Evolutionary conservation across 2,113 vertebrate species (phyloP).

Genomic region (Ceratotherium simum): DNA sequence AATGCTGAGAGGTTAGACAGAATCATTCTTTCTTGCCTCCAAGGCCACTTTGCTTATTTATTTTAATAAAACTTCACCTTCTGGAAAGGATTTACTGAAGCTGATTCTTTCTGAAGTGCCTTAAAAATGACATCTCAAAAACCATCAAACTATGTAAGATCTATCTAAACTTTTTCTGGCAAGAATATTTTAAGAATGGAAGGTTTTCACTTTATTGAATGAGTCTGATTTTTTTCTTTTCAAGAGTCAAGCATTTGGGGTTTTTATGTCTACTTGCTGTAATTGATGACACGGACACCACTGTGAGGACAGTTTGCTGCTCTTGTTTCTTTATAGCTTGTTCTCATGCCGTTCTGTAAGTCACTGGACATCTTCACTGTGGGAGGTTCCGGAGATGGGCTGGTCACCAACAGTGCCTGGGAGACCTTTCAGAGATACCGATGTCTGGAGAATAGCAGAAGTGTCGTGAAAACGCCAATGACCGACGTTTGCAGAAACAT

Average conservation of each 20-base stretch:
- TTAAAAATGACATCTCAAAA: not conserved
- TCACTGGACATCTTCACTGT: constrained; percentile 95
- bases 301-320: not conserved
- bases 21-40: not conserved
- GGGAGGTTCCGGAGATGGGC: constrained; percentile 91
- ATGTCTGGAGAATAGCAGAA: constrained; percentile 96
- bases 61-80: not conserved
- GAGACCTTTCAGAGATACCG: constrained; percentile 97
- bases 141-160: not conserved
- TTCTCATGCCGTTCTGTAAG: constrained; percentile 97
- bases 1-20: fast-evolving
- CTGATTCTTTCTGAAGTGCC: not conserved
- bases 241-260: not conserved
- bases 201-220: not conserved
- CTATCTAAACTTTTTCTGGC: not conserved
- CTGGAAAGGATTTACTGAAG: not conserved
- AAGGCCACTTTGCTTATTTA: not conserved
- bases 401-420: constrained; percentile 91
- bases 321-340: constrained; percentile 88
- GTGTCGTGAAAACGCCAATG: constrained; percentile 94
- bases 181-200: not conserved
- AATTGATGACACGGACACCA: fast-evolving
- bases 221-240: not conserved
- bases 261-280: not conserved
- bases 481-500: constrained; percentile 96